Evolutionary conservation across 2,797 vertebrate species (phyloP), one percentile per base, ranked within the genome.

Genomic region (Podarcis lilfordi): DNA sequence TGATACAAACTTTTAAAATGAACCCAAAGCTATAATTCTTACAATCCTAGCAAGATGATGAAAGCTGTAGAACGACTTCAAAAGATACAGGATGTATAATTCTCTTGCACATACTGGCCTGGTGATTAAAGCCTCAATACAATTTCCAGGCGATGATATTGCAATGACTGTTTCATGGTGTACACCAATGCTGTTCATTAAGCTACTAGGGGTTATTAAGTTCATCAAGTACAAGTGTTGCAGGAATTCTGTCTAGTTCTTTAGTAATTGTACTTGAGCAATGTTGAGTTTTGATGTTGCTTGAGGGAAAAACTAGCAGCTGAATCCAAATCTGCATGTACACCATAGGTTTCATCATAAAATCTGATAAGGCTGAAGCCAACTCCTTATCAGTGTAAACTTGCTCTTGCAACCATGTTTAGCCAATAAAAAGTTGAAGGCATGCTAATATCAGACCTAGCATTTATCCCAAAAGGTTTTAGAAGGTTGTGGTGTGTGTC

Each of bases 151-250:
- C 3, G 13, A 55, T 55, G 50, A 15, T 55, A 55, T 1, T 81
- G 78, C 27, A 69, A 68, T 50, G 61, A 35, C 32, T 78, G 32
- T 75, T 77, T 75, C 59, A 66, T 21, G 45, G 25, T 40, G 37
- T 23, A 80, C 35, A 37, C 35, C 55, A 74, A 45, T 37, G 7
- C 3, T 66, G 25, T 88, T 84, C 71, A 59, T 15, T 84, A 78
- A 88, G 25, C 27, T 83, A 77, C 55, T 29, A 83, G 64, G 82
- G n/a, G 68, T 75, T 81, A 83, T 77, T 69, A 83, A 37, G 86
- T 37, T 29, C 37, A 82, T 64, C 40, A 79, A 61, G 25, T 75
- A 40, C 55, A 61, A 71, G 27, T 32, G 9, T 25, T 87, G 19
- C 50, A 87, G 32, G 68, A 71, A 61, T 81, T 40, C 50, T 74